phyloP scores from a whole-genome alignment of 2,888 invertebrate genomes.

The Tillus elongatus region DNA sequence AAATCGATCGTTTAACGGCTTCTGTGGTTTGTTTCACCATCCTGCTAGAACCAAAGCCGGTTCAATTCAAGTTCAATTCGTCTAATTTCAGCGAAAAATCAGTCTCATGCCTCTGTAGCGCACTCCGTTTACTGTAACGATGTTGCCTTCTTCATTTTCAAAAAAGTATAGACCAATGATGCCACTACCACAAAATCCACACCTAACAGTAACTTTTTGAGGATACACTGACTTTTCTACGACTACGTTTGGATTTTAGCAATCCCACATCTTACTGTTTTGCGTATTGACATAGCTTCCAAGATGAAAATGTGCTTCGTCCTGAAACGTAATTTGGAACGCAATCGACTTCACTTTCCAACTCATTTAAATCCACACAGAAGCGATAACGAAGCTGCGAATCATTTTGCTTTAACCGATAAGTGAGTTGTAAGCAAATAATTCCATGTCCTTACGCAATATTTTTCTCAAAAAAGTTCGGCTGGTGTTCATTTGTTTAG shows the following conservation, averaged over 20 bases:
- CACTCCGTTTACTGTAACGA: slow-evolving; percentile 11
- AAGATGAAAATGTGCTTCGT: slow-evolving; percentile 4
- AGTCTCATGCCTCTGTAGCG: slow-evolving; percentile 10
- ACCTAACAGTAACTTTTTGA: slow-evolving; percentile 15
- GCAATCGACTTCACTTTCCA: slow-evolving; percentile 9
- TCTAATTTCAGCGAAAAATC: slow-evolving; percentile 6
- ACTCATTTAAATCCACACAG: slow-evolving; percentile 11
- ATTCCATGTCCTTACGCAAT: too few species aligned
- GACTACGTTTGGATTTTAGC: not conserved
- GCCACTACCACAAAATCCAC: slow-evolving; percentile 14
- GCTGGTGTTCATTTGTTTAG: slow-evolving; percentile 18
- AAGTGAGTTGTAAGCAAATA: not conserved
- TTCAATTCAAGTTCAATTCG: slow-evolving; percentile 7
- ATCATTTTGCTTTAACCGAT: not conserved
- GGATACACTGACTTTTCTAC: slow-evolving; percentile 9
- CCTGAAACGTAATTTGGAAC: not conserved
- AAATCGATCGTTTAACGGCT: slow-evolving; percentile 13
- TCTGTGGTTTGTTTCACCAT: slow-evolving; percentile 15
- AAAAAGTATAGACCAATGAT: slow-evolving; percentile 14
- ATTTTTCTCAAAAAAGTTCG: slow-evolving; percentile 19
- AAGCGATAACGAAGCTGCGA: not conserved
- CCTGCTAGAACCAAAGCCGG: slow-evolving; percentile 12
- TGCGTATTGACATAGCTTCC: slow-evolving; percentile 1
- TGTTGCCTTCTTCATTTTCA: slow-evolving; percentile 11
- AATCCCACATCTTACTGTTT: not conserved